Conservation (phyloP, 2,888 invertebrate genomes). For the Ommatoiulus sabulosus region DNA sequence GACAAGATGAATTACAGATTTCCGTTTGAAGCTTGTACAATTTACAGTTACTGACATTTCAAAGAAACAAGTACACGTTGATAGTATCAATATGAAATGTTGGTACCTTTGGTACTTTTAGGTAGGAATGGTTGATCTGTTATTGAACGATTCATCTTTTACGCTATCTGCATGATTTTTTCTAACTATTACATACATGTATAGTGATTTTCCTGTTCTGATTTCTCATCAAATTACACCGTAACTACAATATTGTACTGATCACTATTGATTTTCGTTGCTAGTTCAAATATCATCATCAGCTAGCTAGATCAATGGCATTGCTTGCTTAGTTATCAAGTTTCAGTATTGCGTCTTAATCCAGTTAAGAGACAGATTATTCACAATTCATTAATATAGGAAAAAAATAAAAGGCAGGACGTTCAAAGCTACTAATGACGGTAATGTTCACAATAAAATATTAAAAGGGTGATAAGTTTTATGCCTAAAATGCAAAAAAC, state of each 20-base stretch:
- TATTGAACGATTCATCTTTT: not conserved
- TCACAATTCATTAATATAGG: not conserved
- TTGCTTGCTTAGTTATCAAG: not conserved
- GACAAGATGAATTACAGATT: not conserved
- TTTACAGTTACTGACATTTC: too few species aligned
- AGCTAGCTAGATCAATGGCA: not conserved
- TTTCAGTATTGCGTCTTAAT: not conserved
- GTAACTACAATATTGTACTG: not conserved
- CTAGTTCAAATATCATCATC: not conserved
- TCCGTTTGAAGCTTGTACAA: not conserved
- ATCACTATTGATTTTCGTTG: too few species aligned
- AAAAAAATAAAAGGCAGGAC: not conserved
- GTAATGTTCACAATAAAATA: not conserved
- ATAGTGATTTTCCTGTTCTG: not conserved
- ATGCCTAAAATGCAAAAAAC: too few species aligned
- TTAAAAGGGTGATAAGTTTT: too few species aligned
- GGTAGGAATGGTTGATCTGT: not conserved
- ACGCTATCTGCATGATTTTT: not conserved
- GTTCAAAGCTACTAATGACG: not conserved
- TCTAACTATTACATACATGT: not conserved
- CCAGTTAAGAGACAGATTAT: not conserved
- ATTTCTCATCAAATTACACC: not conserved
- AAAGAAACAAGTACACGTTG: not conserved
- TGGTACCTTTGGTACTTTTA: too few species aligned
- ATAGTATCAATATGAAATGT: too few species aligned